Evolutionary conservation across 2,113 vertebrate genomes (phyloP), one percentile per base, ranked within the genome.

Genomic region (Nipponia nippon): DNA sequence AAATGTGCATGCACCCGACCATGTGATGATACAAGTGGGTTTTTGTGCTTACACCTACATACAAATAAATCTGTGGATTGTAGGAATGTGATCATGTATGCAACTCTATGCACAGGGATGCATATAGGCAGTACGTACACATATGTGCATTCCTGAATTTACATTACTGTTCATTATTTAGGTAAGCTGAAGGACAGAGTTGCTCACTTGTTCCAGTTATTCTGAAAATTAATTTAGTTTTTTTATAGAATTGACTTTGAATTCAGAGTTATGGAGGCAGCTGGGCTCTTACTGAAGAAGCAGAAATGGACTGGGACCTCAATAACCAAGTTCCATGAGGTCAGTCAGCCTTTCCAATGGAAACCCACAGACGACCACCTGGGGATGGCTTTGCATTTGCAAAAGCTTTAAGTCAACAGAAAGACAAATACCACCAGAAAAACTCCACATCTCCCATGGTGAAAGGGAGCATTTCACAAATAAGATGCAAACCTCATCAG

Each of bases 21-120:
- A 20, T 4, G 30, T 7, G 17, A 8, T 4, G 6, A 62, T 20
- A 20, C 12, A 71, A 55, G 50, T 29, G 22, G 0, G 2, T 53
- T 84, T 34, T 52, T 75, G 26, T 62, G 42, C 42, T 76, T 29
- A 2, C 3, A 42, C 1, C 29, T 55, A n/a, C 8, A 19, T 13
- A 65, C 13, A 70, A 63, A 55, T 40, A 66, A 79, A 70, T 95
- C 83, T 73, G 89, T 5, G 7, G 63, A 56, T 46, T 80, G 50
- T 38, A 63, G 23, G 10, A 73, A 44, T 49, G 17, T 32, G 26
- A 58, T 27, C 27, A 44, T 3, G 32, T 20, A 32, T 34, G 22
- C 16, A 59, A 49, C 1, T 32, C 18, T 25, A 25, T 40, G 7
- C 15, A 4, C 1, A 20, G 22, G 15, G 36, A 63, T 65, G 56